Evolutionary conservation across 2,113 vertebrate species (phyloP), one percentile per base, ranked within the genome.

Genomic region (Regulus satrapa): DNA sequence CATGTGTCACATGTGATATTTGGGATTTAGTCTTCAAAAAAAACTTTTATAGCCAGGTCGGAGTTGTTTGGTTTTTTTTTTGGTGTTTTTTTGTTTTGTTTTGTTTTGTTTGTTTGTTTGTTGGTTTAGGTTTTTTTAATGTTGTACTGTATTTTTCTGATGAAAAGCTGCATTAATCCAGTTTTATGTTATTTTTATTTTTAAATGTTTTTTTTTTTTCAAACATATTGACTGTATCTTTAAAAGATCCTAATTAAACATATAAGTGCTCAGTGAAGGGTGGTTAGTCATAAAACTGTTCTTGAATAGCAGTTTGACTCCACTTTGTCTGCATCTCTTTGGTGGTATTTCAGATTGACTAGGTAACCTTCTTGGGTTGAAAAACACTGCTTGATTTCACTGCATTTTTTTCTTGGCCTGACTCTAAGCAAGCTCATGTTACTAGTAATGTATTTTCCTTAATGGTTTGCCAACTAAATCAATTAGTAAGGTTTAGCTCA

Each of bases 201-300:
- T 56, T 31, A 62, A 40, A 20, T 58, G 9, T 0, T 21, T 81
- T 87, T 78, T 0, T 21, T 81, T 87, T 78, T 43, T 9, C 13
- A 48, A 40, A n/a, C 2, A 3, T 31, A 18, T 45, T 74, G 8
- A 10, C 23, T 87, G 1, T 54, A 40, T 11, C 38, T 72, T 43
- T 68, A 32, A 3, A 85, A 54, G 18, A 36, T 78, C 6, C 4
- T 66, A 25, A 54, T 80, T 63, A 62, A 76, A 55, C 59, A n/a
- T 3, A 0, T 18, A 66, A 66, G 25, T 36, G 38, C 28, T 71
- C 31, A 43, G 2, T 0, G 0, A 62, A 28, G 38, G 26, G 31
- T 31, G 34, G 9, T 46, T 84, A 14, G 48, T 34, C 38, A 58
- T 8, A 59, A 59, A 90, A 7, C 18, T n/a, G 11, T 61, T 67